Evolutionary conservation across 2,113 vertebrate species (phyloP).

Genomic region (Sylvia atricapilla): DNA sequence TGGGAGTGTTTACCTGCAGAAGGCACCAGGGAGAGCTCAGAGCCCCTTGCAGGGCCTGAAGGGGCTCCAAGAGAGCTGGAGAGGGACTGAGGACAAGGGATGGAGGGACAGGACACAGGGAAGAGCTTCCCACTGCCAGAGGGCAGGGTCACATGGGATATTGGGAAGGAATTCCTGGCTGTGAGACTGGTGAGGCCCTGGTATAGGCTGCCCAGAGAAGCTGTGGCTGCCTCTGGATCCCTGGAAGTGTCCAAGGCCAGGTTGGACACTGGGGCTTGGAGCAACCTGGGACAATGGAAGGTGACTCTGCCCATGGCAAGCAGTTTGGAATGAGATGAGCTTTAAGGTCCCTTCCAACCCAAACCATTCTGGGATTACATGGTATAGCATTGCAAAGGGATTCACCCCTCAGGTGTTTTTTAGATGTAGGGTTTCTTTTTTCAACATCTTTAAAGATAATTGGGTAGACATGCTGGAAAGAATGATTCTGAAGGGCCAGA

Average conservation of each 20-base stretch:
- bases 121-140: background rate
- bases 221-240: background rate
- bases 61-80: background rate
- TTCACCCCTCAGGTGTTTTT: background rate
- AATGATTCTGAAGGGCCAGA: background rate
- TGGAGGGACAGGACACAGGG: background rate
- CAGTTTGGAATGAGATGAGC: accelerated
- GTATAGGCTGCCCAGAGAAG: background rate
- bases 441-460: background rate
- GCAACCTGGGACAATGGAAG: accelerated
- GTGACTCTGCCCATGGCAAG: background rate
- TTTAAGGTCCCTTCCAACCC: background rate
- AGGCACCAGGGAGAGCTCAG: background rate
- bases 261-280: accelerated
- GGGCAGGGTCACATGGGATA: accelerated
- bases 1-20: background rate
- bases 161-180: accelerated
- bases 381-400: background rate
- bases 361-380: background rate
- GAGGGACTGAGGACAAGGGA: accelerated
- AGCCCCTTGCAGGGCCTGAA: accelerated
- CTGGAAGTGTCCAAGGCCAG: background rate
- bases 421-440: background rate
- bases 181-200: accelerated
- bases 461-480: background rate